Base-by-base conservation (phyloP, 1,140 invertebrate species). In the Lithobius niger region DNA sequence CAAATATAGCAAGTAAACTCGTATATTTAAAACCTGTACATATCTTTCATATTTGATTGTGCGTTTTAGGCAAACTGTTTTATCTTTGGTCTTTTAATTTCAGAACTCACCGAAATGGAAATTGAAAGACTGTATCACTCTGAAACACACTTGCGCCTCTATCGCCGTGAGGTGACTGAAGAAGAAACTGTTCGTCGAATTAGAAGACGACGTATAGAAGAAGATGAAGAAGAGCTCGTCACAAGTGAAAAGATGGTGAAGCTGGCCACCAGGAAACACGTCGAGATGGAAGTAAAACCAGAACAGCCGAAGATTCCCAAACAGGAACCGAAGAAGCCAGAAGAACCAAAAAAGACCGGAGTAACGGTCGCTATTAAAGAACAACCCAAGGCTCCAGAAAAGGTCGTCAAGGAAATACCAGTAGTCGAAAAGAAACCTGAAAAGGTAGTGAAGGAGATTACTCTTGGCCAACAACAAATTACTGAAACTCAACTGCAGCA, bases 141-240 rank as follows among this genome's bases (percentile, higher is more conserved):
- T 47, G 44, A 47, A 22, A 47, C 13, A 22, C 10, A 47, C 10
- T 21, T 47, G 13, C 22, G 10, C 13, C 15, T 47, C 10, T 21
- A 47, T 10, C 6, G 22, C 13, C 44, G 6, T 22, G 10, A 47
- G 19, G 22, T 18, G 22, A 21, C 22, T 13, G 19, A 47, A 47
- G 13, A 15, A 22, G 22, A 47, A 22, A 47, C 22, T 10, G 22
- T 6, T 13, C 44, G 44, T 15, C 13, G 22, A 47, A 47, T 6
- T 6, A 47, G 44, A 47, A 47, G 44, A 22, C 6, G 22, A 21
- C 22, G 50, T 27, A 19, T 54, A 19, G 31, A 54, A 54, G 28
- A 54, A 28, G 54, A 55, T 27, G 43, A 48, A 49, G 15, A 19
- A 49, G 27, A 40, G 26, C 16, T 18, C 16, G 27, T 48, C 24